Evolutionary conservation across 2,797 vertebrate genomes (phyloP).

Genomic region (Psittacula derbiana): DNA sequence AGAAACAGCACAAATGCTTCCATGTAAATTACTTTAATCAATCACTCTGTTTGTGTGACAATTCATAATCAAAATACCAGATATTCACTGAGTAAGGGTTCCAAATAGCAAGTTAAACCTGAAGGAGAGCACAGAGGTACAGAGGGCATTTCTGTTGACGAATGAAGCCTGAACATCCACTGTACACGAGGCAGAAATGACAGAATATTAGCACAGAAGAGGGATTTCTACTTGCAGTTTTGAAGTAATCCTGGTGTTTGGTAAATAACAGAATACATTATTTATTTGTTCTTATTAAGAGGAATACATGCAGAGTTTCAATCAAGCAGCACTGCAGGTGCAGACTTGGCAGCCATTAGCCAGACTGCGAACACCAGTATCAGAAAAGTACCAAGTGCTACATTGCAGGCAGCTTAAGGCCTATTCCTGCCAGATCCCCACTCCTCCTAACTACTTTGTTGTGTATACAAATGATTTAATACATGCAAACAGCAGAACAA

Average conservation of each 20-base stretch:
- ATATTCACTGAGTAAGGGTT: slow-evolving; percentile 50
- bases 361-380: background rate
- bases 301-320: slow-evolving; percentile 26
- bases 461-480: background rate
- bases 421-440: background rate
- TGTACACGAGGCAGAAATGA: background rate
- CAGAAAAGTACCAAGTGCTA: background rate
- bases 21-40: slow-evolving; percentile 68
- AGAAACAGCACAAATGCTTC: slow-evolving; percentile 49
- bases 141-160: background rate
- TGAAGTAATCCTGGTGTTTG: slow-evolving; percentile 25
- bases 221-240: background rate
- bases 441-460: background rate
- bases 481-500: background rate
- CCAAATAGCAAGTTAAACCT: slow-evolving; percentile 37
- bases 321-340: slow-evolving; percentile 20
- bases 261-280: slow-evolving; percentile 34
- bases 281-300: slow-evolving; percentile 44
- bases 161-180: background rate
- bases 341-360: background rate
- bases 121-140: background rate
- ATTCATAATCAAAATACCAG: slow-evolving; percentile 67
- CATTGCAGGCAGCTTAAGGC: background rate
- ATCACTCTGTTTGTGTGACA: slow-evolving; percentile 64
- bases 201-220: background rate